phyloP scores from a whole-genome alignment of 2,888 invertebrate species.

The Cerastis leucographa region DNA sequence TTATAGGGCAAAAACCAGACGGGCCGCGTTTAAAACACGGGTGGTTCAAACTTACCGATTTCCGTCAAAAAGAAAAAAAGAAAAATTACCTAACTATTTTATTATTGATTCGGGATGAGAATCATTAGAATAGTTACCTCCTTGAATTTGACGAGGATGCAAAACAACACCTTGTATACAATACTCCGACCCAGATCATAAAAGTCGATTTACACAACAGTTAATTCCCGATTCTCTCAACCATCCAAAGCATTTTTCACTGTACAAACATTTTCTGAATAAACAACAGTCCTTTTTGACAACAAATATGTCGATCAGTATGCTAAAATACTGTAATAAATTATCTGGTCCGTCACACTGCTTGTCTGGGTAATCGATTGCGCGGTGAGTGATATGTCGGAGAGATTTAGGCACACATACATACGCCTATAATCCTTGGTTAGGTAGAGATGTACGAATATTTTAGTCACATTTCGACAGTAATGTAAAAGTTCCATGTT shows the following conservation, averaged over 20 bases:
- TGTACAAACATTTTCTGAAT: not conserved
- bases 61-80: no score
- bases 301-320: slow-evolving; percentile 33
- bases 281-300: slow-evolving; percentile 7
- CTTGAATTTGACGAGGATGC: no score
- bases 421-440: not conserved
- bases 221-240: not conserved
- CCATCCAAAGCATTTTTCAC: not conserved
- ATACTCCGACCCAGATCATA: not conserved
- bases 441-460: no score
- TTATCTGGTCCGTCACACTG: slow-evolving; percentile 24
- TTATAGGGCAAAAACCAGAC: no score
- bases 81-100: no score
- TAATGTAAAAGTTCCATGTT: no score
- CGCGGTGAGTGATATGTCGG: slow-evolving; percentile 23
- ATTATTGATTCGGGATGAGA: no score
- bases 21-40: no score
- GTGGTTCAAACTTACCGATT: no score
- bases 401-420: not conserved
- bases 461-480: no score
- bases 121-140: no score
- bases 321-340: slow-evolving; percentile 30
- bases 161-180: no score
- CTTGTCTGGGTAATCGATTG: slow-evolving; percentile 27
- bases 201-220: not conserved